Evolutionary conservation across 2,113 vertebrate genomes (phyloP).

Genomic region (Halichoerus grypus): DNA sequence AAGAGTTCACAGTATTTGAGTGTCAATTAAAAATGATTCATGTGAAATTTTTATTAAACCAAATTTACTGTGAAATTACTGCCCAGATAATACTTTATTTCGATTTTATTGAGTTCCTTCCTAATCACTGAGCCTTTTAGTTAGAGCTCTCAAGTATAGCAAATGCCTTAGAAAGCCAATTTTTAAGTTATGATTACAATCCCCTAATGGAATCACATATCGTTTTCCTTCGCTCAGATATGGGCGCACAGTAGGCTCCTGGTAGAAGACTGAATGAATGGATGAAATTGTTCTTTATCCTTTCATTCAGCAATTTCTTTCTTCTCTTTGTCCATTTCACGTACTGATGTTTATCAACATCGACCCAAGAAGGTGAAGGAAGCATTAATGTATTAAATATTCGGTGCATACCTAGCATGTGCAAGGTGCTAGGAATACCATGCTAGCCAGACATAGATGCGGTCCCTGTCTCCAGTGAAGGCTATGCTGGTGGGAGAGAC

Average conservation of each 20-base stretch:
- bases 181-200: background rate
- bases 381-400: background rate
- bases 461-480: background rate
- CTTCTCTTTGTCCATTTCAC: background rate
- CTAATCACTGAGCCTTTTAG: constrained; percentile 9
- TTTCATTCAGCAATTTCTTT: background rate
- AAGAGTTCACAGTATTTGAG: background rate
- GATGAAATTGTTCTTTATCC: background rate
- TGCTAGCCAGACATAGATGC: background rate
- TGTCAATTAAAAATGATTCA: constrained; percentile 14
- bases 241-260: background rate
- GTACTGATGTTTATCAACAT: background rate
- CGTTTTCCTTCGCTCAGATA: background rate
- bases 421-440: background rate
- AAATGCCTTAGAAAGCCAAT: background rate
- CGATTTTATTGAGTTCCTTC: background rate
- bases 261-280: background rate
- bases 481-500: background rate
- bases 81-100: background rate
- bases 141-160: background rate
- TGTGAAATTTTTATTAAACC: constrained; percentile 32
- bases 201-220: background rate
- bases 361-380: background rate
- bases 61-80: constrained; percentile 52
- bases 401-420: background rate